Evolutionary conservation across 1,140 invertebrate species (phyloP).

Genomic region (Eriosoma lanigerum): DNA sequence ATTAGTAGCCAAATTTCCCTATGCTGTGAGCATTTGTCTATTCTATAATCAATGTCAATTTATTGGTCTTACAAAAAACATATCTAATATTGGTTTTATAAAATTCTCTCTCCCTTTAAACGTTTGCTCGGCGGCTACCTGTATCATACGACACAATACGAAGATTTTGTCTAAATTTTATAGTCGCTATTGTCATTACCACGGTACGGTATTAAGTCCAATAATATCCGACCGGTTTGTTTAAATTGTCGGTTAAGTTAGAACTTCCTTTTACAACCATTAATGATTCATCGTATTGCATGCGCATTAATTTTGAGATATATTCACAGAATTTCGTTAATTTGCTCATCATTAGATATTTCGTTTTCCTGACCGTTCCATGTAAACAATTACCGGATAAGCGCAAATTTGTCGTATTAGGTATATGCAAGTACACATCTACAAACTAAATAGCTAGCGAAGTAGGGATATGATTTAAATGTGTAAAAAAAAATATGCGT

Average conservation of each 20-base stretch:
- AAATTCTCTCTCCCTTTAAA: too few relatives aligned
- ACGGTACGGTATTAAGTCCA: not conserved
- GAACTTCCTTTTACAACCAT: not conserved
- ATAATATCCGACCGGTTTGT: not conserved
- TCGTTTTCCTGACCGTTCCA: not conserved
- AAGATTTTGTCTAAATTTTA: not conserved
- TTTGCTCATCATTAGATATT: constrained; percentile 26
- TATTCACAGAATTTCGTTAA: not conserved
- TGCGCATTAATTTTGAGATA: not conserved
- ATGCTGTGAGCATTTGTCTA: too few relatives aligned
- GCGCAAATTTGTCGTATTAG: too few relatives aligned
- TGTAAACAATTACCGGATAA: not conserved
- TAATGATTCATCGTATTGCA: not conserved
- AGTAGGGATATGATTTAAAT: too few relatives aligned
- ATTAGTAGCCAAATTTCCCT: too few relatives aligned
- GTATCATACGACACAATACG: too few relatives aligned
- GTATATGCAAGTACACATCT: too few relatives aligned
- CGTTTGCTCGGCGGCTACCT: not conserved
- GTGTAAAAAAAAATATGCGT: too few relatives aligned
- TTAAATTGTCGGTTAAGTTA: not conserved
- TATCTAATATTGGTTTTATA: too few relatives aligned
- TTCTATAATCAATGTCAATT: too few relatives aligned
- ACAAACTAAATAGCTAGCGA: too few relatives aligned
- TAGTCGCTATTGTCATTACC: not conserved
- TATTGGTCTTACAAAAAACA: too few relatives aligned